These are phyloP conservation scores for Carassius auratus DNA, from an alignment of 2,113 vertebrate genomes.

Conservation along the genomic window DNA sequence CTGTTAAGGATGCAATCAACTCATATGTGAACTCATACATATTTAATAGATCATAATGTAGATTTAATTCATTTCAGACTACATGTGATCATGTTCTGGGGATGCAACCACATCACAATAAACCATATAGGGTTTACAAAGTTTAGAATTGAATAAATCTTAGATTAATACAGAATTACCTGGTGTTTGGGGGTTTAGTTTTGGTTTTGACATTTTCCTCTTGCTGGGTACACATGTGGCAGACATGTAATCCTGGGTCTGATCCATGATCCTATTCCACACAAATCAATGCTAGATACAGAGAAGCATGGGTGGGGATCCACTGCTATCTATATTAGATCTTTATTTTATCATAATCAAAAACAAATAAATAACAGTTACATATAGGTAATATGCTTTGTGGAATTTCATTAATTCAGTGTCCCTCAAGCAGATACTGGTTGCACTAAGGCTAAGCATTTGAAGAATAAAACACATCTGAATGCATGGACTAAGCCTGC, in stretches of 20 bases:
- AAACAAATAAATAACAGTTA: not conserved
- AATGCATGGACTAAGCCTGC: not conserved
- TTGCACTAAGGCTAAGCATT: not conserved
- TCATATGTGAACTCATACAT: too few relatives aligned
- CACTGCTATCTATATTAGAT: not conserved
- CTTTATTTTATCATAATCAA: not conserved
- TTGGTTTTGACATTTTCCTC: constrained; percentile 70
- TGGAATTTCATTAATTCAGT: not conserved
- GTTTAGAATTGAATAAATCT: not conserved
- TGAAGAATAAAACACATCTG: not conserved
- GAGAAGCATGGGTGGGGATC: not conserved
- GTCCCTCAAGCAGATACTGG: not conserved
- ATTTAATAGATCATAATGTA: not conserved
- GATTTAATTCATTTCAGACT: not conserved
- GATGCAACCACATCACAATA: not conserved
- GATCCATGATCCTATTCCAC: constrained; percentile 63
- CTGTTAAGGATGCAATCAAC: constrained; percentile 30
- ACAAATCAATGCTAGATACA: not conserved
- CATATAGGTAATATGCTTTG: not conserved
- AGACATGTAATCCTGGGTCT: constrained; percentile 65
- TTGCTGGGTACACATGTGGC: constrained; percentile 69
- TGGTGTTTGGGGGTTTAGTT: constrained; percentile 62
- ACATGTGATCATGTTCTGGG: not conserved
- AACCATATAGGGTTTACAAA: not conserved
- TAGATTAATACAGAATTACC: not conserved